Base-by-base conservation (phyloP, 1,140 invertebrate species). In the Cyphomyrmex costatus region DNA sequence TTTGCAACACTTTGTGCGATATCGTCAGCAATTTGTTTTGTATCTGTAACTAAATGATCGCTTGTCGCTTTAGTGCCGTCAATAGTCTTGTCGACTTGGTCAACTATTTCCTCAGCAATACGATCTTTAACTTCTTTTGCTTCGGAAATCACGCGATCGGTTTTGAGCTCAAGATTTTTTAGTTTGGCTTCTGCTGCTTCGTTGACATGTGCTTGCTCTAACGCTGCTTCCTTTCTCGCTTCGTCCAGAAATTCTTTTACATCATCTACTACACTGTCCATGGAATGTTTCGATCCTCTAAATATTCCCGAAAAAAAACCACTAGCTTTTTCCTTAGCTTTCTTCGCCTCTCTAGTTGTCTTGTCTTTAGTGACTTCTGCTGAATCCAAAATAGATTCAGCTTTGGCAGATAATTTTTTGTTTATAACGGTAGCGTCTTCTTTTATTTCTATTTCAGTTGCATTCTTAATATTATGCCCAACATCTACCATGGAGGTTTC, bases 241-340 rank as follows among this genome's bases (percentile, higher is more conserved):
- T 80, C 78, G 0, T 80, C 65, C 6, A 80, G 6, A 0, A 80
- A 80, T 5, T 91, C 89, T 33, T 88, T 88, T 10, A 77, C 78
- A 21, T 91, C 89, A 19, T 91, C 86, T 1, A 65, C 21, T 36
- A 82, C 8, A 46, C 82, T 85, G n/a, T 91, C 89, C 1, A 66
- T 80, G 8, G 86, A 58, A 53, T 89, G 79, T 86, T 92, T 92
- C 1, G 86, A 82, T 61, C 90, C 86, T 70, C 79, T 91, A 66
- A 91, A 91, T 66, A 92, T 89, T 53, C 89, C 85, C 12, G 88
- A 85, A n/a, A 91, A 88, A 53, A 91, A 90, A 6, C 86, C 85
- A 49, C 78, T 53, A 10, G 74, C 36, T 65, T 89, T 88, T 5
- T 88, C 89, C n/a, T 89, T 85, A 2, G 51, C 73, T 78, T 91